phyloP scores from a whole-genome alignment of 2,113 vertebrate species.

The Donacobius atricapilla region DNA sequence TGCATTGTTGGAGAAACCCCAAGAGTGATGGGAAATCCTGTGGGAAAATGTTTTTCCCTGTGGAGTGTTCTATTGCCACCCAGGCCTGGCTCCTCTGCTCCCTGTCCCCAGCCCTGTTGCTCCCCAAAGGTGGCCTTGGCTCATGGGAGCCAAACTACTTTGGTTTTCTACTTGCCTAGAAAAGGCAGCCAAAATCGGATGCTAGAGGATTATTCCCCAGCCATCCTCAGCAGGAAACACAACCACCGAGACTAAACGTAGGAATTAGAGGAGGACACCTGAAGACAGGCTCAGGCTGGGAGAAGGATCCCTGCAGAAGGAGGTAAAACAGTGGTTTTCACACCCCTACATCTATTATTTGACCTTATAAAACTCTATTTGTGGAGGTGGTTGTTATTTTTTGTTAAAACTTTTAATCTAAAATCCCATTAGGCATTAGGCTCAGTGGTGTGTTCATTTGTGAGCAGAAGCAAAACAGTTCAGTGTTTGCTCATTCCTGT shows the following conservation, averaged over 20 bases:
- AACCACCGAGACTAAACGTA: not conserved
- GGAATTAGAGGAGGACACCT: not conserved
- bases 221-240: not conserved
- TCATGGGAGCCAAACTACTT: not conserved
- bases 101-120: not conserved
- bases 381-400: conserved; percentile 60
- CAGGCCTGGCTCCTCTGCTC: rapidly evolving
- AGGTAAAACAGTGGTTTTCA: not conserved
- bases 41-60: not conserved
- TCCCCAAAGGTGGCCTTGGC: not conserved
- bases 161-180: not conserved
- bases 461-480: conserved; percentile 32
- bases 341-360: not conserved
- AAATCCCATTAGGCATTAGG: conserved; percentile 62
- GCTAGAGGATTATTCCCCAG: not conserved
- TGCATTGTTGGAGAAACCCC: not conserved
- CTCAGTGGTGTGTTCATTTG: not conserved
- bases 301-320: not conserved
- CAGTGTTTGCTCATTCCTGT: conserved; percentile 3
- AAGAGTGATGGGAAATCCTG: not conserved
- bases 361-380: conserved; percentile 56
- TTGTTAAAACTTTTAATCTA: conserved; percentile 56
- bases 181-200: not conserved
- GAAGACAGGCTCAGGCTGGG: not conserved
- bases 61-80: not conserved